Evolutionary conservation across 2,113 vertebrate species (phyloP), one percentile per base, ranked within the genome.

Genomic region (Scomber japonicus): DNA sequence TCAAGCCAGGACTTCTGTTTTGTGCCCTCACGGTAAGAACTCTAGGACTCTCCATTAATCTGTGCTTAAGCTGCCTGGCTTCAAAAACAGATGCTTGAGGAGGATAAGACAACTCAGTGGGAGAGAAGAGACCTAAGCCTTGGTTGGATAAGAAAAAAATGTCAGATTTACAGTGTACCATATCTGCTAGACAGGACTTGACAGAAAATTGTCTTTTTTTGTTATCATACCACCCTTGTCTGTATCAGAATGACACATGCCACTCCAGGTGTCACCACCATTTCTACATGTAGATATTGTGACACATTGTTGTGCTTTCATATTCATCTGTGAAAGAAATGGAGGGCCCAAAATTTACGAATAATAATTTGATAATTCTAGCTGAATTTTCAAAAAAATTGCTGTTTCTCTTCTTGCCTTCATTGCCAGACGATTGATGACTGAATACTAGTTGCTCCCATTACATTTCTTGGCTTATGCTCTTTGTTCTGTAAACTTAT

Each of bases 61-160:
- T 93, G 86, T 63, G 73, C 90, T 88, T 93, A 92, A 94, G 91
- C 92, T 86, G 83, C 80, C 83, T 68, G 76, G 84, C 88, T 91
- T 91, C 86, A 82, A 80, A 91, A 89, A 91, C 94, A 93, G 91
- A 94, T 93, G 92, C 85, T 91, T 71, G 78, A 88, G 81, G 65
- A 84, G 92, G 90, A 95, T 94, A 93, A 94, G 88, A 86, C 82
- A 75, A 80, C 92, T 79, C 91, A n/a, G 90, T 86, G 79, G 91
- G 90, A 88, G 85, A 82, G 73, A 48, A 85, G 88, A 78, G 53
- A 79, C 82, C 77, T 90, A 91, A 92, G 92, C 90, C 86, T 85
- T 60, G 19, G 68, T 55, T 80, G 79, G 89, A 88, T 80, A 90
- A 93, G 80, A 69, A 0, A 64, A 3, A 63, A 62, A 75, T 72